phyloP scores from a whole-genome alignment of 1,140 invertebrate genomes.

The Caenorhabditis remanei region DNA sequence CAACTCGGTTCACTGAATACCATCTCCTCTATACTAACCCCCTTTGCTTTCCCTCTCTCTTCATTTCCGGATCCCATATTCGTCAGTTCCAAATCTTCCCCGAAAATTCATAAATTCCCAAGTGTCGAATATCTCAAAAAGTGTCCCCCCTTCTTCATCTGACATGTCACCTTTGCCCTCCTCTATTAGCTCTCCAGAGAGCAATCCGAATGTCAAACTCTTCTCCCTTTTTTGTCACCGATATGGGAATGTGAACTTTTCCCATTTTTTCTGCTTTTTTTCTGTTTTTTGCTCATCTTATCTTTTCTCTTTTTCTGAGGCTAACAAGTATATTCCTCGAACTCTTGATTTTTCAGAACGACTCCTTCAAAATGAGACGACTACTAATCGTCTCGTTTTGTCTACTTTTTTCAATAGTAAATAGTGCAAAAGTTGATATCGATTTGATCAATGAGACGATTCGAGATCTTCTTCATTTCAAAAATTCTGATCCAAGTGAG shows the following conservation, averaged over 20 bases:
- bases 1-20: conserved; percentile 3
- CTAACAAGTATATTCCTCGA: too few species aligned
- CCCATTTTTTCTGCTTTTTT: not conserved
- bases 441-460: conserved; percentile 46
- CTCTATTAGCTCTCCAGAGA: conserved; percentile 53
- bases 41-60: not conserved
- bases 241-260: conserved; percentile 48
- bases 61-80: not conserved
- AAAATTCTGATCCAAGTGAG: conserved; percentile 38
- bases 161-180: conserved; percentile 42
- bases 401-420: not conserved
- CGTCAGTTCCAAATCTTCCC: not conserved
- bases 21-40: not conserved
- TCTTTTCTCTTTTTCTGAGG: not conserved
- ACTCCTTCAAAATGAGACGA: conserved; percentile 4
- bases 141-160: not conserved
- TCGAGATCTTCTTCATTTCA: conserved; percentile 37
- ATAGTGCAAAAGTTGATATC: not conserved
- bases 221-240: conserved; percentile 7
- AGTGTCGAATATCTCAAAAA: conserved; percentile 54
- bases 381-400: not conserved
- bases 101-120: conserved; percentile 8
- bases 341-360: not conserved
- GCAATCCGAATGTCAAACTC: not conserved
- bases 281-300: not conserved